Conservation (phyloP, 1,140 invertebrate species). For the Leptinotarsa defecta region DNA sequence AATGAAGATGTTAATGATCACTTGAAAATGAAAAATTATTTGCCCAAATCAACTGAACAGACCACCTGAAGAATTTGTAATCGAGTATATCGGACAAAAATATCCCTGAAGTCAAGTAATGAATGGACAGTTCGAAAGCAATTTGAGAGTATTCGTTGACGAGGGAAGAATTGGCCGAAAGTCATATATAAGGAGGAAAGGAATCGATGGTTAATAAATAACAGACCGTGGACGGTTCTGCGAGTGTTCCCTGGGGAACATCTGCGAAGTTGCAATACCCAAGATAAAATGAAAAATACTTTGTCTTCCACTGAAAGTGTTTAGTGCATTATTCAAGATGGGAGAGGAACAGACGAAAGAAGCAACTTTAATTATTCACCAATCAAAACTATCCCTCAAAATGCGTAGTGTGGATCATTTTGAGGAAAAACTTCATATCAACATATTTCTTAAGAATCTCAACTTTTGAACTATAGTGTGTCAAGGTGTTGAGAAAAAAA, state of each 20-base stretch:
- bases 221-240: background rate
- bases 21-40: too few relatives aligned
- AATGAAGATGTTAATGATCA: too few relatives aligned
- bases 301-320: background rate
- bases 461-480: too few relatives aligned
- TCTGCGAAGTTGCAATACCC: background rate
- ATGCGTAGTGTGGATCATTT: too few relatives aligned
- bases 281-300: background rate
- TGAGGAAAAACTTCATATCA: too few relatives aligned
- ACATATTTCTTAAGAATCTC: too few relatives aligned
- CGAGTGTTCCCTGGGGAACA: background rate
- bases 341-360: too few relatives aligned
- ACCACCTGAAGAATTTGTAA: too few relatives aligned
- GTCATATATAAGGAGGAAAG: background rate
- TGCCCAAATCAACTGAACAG: too few relatives aligned
- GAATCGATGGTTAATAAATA: background rate
- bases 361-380: background rate
- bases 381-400: background rate
- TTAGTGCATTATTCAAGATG: background rate
- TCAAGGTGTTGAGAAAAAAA: too few relatives aligned
- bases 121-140: background rate
- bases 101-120: too few relatives aligned
- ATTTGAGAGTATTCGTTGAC: background rate
- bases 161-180: background rate
- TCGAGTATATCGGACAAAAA: too few relatives aligned